Base-by-base conservation (phyloP, 2,797 vertebrate genomes). In the Microchirus variegatus region DNA sequence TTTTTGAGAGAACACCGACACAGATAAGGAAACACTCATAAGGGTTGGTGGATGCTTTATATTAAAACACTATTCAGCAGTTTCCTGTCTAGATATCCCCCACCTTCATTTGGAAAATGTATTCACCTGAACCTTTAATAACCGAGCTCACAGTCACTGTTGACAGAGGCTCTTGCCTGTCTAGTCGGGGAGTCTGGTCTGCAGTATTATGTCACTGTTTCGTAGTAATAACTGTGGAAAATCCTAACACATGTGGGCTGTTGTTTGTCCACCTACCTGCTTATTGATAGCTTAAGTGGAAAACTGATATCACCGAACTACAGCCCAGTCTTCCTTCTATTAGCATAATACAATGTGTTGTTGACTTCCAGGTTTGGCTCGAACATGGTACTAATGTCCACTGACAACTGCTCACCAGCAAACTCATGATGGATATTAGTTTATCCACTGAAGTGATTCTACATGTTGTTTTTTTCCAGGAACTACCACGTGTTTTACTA, bases 401-500 rank as follows among this genome's bases (percentile, higher is more conserved):
- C 55, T 46, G 36, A 66, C 54, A 45, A 10, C 17, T n/a, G 18
- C 16, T 38, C 58, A 46, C 43, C 60, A 17, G 59, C 47, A 69
- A 73, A 60, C 10, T 75, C 52, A 47, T 38, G 4, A 11, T 45
- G n/a, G 31, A 49, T 36, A 17, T 15, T 26, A 4, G 67, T 58
- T 47, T 9, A 6, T 67, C 50, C 5, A 10, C 9, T 3, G 9
- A 31, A 15, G 31, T 8, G 17, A 13, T 2, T n/a, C 19, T 7
- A 38, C 13, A 10, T 63, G 16, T 42, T 12, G 4, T 18, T 8
- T 9, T 70, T 17, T 54, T 78, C 15, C 50, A 99, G 97, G 92
- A 99, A 99, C 92, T 99, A 99, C 75, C 97, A 99, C 0, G 97
- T 99, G 50, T 99, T 99, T 90, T 99, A 99, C 88, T 99, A 99